A percentile compares a stretch with the other conserved stretches of the same genome.
Evolutionary conservation across 2,113 vertebrate species (phyloP).

Genomic region (Laticauda laticaudata): DNA sequence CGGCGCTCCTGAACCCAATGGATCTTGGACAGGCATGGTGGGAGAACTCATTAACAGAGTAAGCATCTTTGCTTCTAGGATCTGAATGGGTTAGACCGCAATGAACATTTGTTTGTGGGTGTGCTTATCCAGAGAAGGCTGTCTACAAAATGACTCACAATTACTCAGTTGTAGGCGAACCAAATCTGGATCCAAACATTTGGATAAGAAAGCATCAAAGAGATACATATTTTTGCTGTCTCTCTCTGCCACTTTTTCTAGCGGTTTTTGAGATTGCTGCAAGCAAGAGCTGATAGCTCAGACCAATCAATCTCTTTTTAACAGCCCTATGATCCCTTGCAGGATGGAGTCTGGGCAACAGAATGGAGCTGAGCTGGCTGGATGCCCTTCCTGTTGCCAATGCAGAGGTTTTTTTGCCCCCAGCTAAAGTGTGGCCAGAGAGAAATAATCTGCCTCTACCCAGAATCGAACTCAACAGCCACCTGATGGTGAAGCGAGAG

Average conservation of each 20-base stretch:
- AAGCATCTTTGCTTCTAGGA: neutral
- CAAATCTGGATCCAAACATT: neutral
- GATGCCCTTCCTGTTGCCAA: too few species aligned
- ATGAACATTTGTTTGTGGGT: neutral
- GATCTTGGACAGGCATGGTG: slow-evolving; percentile 94
- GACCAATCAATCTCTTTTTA: neutral
- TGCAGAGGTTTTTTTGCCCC: too few species aligned
- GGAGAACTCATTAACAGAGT: slow-evolving; percentile 92
- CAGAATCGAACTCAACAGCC: too few species aligned
- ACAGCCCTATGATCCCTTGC: too few species aligned
- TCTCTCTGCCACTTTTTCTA: neutral
- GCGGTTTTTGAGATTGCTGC: neutral
- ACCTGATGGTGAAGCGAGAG: too few species aligned
- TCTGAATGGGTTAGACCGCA: neutral
- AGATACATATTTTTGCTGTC: too few species aligned
- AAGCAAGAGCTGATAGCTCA: neutral
- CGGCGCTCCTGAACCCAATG: slow-evolving; percentile 86
- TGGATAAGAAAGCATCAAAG: neutral
- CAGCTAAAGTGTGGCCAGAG: too few species aligned
- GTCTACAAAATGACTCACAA: neutral
- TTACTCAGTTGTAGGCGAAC: neutral
- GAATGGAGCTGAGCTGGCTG: too few species aligned
- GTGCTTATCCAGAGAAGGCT: neutral
- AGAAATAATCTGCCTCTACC: too few species aligned
- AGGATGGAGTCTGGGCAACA: too few species aligned